Evolutionary conservation across 1,140 invertebrate species (phyloP), one percentile per base, ranked within the genome.

Genomic region (Papilio dardanus): DNA sequence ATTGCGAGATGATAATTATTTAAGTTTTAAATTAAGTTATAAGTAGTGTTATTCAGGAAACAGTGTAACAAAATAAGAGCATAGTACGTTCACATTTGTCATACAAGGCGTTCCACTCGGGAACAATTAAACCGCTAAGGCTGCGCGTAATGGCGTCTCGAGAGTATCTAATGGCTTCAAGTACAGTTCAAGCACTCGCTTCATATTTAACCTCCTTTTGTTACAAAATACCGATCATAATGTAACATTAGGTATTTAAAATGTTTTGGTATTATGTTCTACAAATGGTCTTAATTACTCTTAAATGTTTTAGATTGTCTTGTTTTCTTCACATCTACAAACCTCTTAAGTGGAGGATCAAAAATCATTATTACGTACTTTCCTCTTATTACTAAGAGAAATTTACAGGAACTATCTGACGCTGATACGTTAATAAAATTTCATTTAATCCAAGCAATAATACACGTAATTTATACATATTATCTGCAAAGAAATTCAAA

Each of bases 181-280:
- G 42, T 16, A 19, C 14, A 58, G 71, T 73, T 73, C 16, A 58
- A 12, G 6, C 24, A 24, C 69, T 50, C 42, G 69, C 28, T 50
- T 58, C 42, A 58, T 73, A 73, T 58, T 73, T 58, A 58, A 73
- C 71, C 42, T 73, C 30, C 71, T 73, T 19, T 73, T 73, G 71
- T 73, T 30, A 35, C 30, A 58, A 73, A 40, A 69, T 46, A 46
- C 16, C 16, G 6, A 46, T 46, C 42, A 46, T 46, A n/a, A 46
- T 46, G 16, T n/a, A 46, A n/a, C 16, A 46, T 46, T 46, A 42
- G n/a, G 40, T 42, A n/a, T 46, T n/a, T 5, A n/a, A 46, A 46
- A 46, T 37, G 12, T n/a, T 46, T 16, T n/a, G 19, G n/a, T 16
- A 46, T 46, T 6, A 19, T 16, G 16, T 42, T 42, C 16, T n/a